Conservation (phyloP, 2,888 invertebrate species). For the Polyommatus iphigenia region DNA sequence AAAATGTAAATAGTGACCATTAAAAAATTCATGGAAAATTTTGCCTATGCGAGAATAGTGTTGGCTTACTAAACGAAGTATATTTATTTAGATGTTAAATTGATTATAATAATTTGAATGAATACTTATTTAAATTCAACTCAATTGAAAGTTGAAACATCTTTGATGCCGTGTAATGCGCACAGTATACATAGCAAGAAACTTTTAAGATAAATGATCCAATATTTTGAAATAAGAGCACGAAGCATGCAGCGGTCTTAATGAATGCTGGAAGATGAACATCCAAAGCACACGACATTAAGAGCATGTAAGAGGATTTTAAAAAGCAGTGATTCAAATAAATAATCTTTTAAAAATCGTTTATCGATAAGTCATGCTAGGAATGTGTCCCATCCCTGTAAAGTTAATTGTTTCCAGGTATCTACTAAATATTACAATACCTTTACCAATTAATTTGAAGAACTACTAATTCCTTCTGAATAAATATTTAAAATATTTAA, state of each 20-base stretch:
- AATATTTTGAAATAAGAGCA: background rate
- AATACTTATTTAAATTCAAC: background rate
- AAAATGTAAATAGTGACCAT: constrained; percentile 4
- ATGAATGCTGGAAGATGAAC: background rate
- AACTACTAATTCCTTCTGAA: background rate
- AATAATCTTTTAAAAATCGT: background rate
- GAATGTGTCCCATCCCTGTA: background rate
- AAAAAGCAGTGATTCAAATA: background rate
- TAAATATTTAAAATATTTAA: background rate
- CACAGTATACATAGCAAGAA: background rate
- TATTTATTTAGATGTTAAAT: background rate
- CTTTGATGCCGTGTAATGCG: background rate
- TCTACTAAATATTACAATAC: background rate
- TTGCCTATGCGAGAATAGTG: background rate
- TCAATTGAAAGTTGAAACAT: background rate
- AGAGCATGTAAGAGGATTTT: background rate
- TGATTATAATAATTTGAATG: background rate
- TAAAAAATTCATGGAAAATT: background rate
- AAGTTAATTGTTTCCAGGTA: background rate
- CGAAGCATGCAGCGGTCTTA: constrained; percentile 7
- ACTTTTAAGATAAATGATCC: background rate
- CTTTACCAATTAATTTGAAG: background rate
- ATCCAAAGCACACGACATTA: constrained; percentile 4
- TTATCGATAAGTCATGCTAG: constrained; percentile 10
- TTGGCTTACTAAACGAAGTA: background rate